These are phyloP conservation scores for Rattus rattus DNA, from an alignment of 2,113 vertebrate genomes.

Conservation along the genomic window DNA sequence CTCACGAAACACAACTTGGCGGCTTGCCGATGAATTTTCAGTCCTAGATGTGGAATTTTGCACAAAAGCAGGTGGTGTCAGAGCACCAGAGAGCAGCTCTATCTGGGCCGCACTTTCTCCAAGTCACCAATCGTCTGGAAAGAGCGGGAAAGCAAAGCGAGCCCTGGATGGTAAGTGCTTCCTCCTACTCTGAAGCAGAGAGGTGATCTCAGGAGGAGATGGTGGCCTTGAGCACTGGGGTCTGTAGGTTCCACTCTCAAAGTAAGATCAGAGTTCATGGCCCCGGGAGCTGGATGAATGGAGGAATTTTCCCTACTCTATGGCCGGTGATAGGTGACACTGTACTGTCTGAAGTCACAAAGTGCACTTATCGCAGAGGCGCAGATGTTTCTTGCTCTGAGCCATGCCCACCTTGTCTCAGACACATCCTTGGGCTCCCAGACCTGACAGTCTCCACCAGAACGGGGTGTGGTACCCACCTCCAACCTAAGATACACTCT, in stretches of 20 bases:
- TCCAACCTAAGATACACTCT: not conserved
- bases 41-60: slow-evolving; percentile 54
- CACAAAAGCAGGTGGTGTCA: not conserved
- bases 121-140: rapidly evolving
- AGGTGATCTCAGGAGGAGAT: not conserved
- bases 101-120: not conserved
- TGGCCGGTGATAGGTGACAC: too few species aligned
- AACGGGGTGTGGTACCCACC: not conserved
- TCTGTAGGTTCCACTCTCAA: not conserved
- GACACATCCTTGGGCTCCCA: not conserved
- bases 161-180: rapidly evolving
- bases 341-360: not conserved
- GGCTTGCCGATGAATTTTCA: slow-evolving; percentile 2
- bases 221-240: rapidly evolving
- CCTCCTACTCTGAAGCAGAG: rapidly evolving
- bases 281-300: rapidly evolving
- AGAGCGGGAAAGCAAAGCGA: rapidly evolving
- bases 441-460: not conserved
- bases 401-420: not conserved
- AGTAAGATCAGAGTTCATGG: too few species aligned
- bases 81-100: rapidly evolving
- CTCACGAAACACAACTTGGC: too few species aligned
- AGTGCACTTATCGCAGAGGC: rapidly evolving
- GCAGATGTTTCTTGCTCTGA: not conserved
- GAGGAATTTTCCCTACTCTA: not conserved